These are phyloP conservation scores for Caenorhabditis imperialis DNA, from an alignment of 2,888 invertebrate species.

Conservation along the genomic window DNA sequence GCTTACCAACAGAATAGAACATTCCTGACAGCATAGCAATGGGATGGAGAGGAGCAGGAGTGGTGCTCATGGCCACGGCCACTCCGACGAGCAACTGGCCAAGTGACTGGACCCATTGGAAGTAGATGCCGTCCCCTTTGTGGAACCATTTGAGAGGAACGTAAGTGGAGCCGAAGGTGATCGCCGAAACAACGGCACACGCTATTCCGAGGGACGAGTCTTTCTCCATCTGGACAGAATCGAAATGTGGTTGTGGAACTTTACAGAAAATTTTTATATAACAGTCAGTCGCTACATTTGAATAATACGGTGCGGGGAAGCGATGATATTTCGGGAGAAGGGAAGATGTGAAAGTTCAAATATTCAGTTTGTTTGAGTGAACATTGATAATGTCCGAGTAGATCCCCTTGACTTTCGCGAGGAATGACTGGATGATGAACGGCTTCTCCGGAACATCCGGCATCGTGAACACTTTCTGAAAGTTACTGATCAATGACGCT, in stretches of 20 bases:
- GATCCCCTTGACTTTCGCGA: constrained; percentile 40
- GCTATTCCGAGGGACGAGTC: constrained; percentile 52
- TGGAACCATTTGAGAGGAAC: constrained; percentile 66
- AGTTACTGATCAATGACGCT: not conserved
- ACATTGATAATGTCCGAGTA: constrained; percentile 32
- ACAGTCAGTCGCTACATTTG: constrained; percentile 7
- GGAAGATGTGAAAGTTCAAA: constrained; percentile 7
- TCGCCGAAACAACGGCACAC: constrained; percentile 52
- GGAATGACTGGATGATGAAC: constrained; percentile 9
- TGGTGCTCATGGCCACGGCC: constrained; percentile 38
- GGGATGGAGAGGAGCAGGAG: constrained; percentile 53
- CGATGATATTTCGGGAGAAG: not conserved
- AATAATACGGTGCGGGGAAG: constrained; percentile 1
- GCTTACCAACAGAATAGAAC: constrained; percentile 62
- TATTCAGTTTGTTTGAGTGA: constrained; percentile 22
- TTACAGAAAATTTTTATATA: constrained; percentile 12
- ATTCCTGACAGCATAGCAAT: constrained; percentile 60
- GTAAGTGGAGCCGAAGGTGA: constrained; percentile 64
- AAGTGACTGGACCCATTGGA: constrained; percentile 64
- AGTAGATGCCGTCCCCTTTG: constrained; percentile 64
- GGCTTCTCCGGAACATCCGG: constrained; percentile 20
- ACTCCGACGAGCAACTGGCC: constrained; percentile 60
- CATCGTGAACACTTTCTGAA: constrained; percentile 39
- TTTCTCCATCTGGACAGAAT: constrained; percentile 42
- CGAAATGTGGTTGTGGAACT: no score